Percentiles rank a stretch among this genome's conserved stretches.
phyloP scores from a whole-genome alignment of 2,797 vertebrate species.

The Ceryle rudis region DNA sequence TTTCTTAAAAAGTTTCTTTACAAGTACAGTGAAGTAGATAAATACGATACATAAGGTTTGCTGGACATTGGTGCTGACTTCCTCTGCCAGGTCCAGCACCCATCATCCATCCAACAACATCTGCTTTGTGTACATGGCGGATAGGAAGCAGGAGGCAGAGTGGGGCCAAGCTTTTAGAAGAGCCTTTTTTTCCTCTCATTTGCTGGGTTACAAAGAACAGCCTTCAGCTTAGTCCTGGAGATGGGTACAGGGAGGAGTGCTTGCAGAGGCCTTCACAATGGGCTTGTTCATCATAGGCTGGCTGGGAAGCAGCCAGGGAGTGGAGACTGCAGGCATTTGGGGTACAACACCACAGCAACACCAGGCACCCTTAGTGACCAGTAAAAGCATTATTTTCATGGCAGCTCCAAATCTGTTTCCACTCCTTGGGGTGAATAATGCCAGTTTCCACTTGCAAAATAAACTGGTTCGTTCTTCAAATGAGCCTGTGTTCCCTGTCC shows the following conservation, averaged over 20 bases:
- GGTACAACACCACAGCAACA: accelerated
- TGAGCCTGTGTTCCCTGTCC: background rate
- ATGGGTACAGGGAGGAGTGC: background rate
- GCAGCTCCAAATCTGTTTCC: background rate
- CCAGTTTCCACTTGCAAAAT: background rate
- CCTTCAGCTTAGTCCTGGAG: background rate
- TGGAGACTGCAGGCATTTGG: background rate
- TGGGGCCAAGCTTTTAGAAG: background rate
- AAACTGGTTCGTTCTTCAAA: background rate
- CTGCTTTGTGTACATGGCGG: background rate
- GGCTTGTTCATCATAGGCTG: background rate
- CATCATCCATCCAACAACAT: background rate
- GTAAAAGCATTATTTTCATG: background rate
- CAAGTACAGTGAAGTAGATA: background rate
- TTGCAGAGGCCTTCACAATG: background rate
- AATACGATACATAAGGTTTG: accelerated
- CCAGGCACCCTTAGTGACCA: background rate
- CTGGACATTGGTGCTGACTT: background rate
- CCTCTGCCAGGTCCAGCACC: background rate
- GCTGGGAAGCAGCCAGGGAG: background rate
- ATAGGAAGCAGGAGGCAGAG: background rate
- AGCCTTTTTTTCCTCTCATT: background rate
- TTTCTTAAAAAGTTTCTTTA: background rate
- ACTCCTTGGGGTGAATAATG: background rate
- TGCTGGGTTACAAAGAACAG: background rate